phyloP scores from a whole-genome alignment of 1,140 invertebrate genomes.

The Nasonia vitripennis region DNA sequence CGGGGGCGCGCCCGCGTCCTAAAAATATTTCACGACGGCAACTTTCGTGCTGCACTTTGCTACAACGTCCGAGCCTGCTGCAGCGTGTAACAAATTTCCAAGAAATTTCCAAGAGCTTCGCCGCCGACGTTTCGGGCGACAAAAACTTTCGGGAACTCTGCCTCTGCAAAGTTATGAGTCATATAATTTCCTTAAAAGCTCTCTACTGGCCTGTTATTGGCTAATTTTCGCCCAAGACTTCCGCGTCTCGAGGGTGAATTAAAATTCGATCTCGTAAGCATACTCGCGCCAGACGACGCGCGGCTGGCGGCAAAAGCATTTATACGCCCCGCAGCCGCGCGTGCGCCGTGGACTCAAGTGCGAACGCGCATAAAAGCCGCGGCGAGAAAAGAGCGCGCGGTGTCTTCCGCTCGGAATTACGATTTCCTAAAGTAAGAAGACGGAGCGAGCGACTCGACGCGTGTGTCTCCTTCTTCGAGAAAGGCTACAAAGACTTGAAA shows the following conservation, averaged over 20 bases:
- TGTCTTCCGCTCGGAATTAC: constrained; percentile 2
- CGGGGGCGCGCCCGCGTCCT: background rate
- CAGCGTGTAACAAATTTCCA: background rate
- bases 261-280: background rate
- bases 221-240: too few relatives aligned
- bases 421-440: constrained; percentile 14
- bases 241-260: background rate
- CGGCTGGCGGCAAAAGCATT: background rate
- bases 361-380: background rate
- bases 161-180: too few relatives aligned
- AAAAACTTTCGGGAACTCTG: too few relatives aligned
- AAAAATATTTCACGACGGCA: background rate
- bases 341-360: background rate
- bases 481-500: constrained; percentile 14
- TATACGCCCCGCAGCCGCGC: background rate
- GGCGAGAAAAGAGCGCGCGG: background rate
- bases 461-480: background rate
- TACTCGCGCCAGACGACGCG: background rate
- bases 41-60: background rate
- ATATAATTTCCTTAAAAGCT: too few relatives aligned
- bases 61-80: background rate
- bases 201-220: too few relatives aligned
- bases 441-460: background rate
- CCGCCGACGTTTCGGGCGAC: too few relatives aligned
- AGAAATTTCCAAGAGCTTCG: background rate